A percentile compares a stretch with the other conserved stretches of the same genome.
Conservation (phyloP, 2,888 invertebrate genomes). For the Stictocephala bisonia region DNA sequence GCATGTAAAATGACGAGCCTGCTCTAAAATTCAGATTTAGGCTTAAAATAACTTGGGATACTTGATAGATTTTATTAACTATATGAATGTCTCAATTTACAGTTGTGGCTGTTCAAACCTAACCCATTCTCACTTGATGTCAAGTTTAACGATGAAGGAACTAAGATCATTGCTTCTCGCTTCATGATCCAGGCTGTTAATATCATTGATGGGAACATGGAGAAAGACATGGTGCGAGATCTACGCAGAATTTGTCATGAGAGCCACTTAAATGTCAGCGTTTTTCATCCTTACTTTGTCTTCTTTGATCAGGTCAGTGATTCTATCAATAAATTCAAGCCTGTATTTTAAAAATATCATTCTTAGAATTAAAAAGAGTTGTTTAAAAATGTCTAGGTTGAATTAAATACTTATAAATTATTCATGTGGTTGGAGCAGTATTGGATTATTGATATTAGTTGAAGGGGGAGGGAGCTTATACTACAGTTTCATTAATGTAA, state of each 20-base stretch:
- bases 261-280: constrained; percentile 85
- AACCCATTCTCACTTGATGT: constrained; percentile 87
- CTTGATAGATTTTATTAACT: no score
- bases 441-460: no score
- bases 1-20: no score
- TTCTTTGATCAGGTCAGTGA: constrained; percentile 89
- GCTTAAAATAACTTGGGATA: no score
- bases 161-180: constrained; percentile 83
- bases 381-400: not conserved
- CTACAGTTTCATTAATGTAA: no score
- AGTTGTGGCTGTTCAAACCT: constrained; percentile 82
- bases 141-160: constrained; percentile 79
- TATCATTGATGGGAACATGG: constrained; percentile 89
- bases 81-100: constrained; percentile 64
- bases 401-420: no score
- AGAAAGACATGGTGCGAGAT: constrained; percentile 90
- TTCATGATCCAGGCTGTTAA: constrained; percentile 90
- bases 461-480: no score
- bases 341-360: not conserved
- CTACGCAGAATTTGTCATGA: constrained; percentile 80
- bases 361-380: not conserved
- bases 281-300: constrained; percentile 95
- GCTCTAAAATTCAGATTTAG: no score
- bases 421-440: no score
- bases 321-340: no score